Percentiles rank a stretch among this genome's conserved stretches.
These are phyloP conservation scores for Eupristina koningsbergeri DNA, from an alignment of 1,140 invertebrate genomes.

Conservation along the genomic window DNA sequence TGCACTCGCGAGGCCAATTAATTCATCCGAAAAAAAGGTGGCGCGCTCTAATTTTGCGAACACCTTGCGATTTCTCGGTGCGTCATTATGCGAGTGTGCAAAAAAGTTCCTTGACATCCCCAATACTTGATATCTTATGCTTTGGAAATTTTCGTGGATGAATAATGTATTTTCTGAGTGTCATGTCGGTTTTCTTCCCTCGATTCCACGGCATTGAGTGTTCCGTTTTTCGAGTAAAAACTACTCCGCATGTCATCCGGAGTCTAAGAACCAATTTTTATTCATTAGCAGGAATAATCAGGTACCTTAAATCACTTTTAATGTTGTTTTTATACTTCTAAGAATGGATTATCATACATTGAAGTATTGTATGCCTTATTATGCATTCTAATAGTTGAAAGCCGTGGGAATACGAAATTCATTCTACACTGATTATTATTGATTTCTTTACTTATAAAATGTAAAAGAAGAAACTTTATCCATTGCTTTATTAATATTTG, in stretches of 20 bases:
- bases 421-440: no score
- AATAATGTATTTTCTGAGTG: conserved; percentile 26
- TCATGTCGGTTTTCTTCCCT: conserved; percentile 1
- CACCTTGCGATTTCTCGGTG: conserved; percentile 37
- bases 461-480: no score
- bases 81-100: background rate
- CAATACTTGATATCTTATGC: background rate
- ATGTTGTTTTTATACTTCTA: no score
- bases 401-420: no score
- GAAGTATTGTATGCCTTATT: no score
- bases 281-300: background rate
- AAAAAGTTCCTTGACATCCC: background rate
- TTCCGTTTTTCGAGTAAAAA: background rate
- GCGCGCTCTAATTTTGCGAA: conserved; percentile 33
- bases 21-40: background rate
- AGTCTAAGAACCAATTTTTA: background rate
- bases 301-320: background rate
- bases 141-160: background rate
- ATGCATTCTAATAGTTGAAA: no score
- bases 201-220: background rate
- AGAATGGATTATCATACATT: no score
- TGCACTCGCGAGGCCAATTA: conserved; percentile 3
- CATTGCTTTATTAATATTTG: no score
- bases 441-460: no score
- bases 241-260: background rate